Evolutionary conservation across 2,888 invertebrate species (phyloP), one percentile per base, ranked within the genome.

Genomic region (Synanthedon myopaeformis): DNA sequence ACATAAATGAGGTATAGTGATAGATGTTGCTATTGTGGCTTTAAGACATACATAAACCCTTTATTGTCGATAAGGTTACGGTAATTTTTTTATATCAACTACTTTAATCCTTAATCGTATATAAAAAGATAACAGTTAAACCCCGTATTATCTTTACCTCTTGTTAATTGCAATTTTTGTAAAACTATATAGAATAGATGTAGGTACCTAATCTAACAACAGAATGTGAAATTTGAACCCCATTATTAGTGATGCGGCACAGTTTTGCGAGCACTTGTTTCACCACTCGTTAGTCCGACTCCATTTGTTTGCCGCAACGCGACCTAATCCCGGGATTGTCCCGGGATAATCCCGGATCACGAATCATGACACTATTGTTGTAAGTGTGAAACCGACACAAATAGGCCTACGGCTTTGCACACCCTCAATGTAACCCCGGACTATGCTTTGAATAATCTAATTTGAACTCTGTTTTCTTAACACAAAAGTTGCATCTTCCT

Each of bases 361-460:
- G 86, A 86, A 87, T 87, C 86, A 87, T 87, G 87, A 83, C 87
- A 84, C 87, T 86, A 87, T 87, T 87, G 87, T 87, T 86, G 85
- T 83, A 86, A 86, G 87, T 87, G 87, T 85, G 87, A 87, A 87
- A 85, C 85, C 85, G 86, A 85, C 86, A 78, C 83, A 87, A 87
- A 87, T 83, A 85, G 83, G 86, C 84, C 83, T 72, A 70, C 66
- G 72, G 78, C 73, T 77, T 74, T 74, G 60, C 63, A 59, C 67
- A 60, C 66, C 76, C 76, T 72, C 62, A 62, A 62, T 57, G 53
- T 54, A 55, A 58, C 55, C 56, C 59, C 41, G 41, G 5, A 6
- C 10, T 41, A 35, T 35, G 28, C 53, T 60, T 53, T 56, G 3
- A 14, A 4, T 53, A 63, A 55, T n/a, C 11, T 2, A 72, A 62